phyloP scores from a whole-genome alignment of 2,888 invertebrate genomes.

The Timema podura region DNA sequence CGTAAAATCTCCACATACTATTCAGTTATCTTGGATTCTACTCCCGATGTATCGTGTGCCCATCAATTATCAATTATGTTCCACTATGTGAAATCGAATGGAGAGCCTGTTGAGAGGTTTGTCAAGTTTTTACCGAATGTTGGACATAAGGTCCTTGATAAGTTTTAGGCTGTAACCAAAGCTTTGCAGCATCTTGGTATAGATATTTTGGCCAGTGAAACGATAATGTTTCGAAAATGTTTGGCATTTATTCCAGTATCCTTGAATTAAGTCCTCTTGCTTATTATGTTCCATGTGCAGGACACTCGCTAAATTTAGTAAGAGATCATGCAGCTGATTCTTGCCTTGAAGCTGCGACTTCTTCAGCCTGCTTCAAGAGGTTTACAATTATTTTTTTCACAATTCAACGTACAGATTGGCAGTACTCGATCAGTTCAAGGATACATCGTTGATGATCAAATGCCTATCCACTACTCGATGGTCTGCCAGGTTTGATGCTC shows the following conservation, averaged over 20 bases:
- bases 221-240: not conserved
- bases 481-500: not conserved
- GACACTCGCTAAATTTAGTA: not conserved
- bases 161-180: not conserved
- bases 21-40: not conserved
- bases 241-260: conserved; percentile 6
- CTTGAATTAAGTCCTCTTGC: not conserved
- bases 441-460: not conserved
- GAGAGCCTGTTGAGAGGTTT: not conserved
- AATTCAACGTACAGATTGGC: not conserved
- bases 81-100: not conserved
- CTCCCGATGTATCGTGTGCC: not conserved
- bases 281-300: conserved; percentile 9
- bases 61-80: not conserved
- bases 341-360: not conserved
- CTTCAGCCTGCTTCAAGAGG: not conserved
- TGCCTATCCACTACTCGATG: not conserved
- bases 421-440: not conserved
- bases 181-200: not conserved
- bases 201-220: not conserved
- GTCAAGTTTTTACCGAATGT: not conserved
- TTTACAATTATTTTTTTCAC: conserved; percentile 6
- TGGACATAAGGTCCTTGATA: too few relatives aligned
- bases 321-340: conserved; percentile 1
- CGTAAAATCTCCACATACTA: not conserved